phyloP scores from a whole-genome alignment of 2,888 invertebrate genomes.

The Platypus cylindrus region DNA sequence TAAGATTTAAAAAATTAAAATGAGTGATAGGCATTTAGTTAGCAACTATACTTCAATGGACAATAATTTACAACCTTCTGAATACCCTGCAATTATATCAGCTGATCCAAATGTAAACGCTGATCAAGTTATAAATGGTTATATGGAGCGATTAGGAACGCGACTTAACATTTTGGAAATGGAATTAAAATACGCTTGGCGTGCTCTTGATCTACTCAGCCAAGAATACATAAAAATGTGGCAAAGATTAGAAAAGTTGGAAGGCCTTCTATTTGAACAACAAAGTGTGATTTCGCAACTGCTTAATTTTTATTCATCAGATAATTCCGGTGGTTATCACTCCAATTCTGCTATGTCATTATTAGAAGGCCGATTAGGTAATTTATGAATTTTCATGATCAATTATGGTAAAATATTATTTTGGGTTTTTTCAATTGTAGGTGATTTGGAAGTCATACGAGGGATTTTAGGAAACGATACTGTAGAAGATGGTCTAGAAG shows the following conservation, averaged over 20 bases:
- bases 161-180: slow-evolving; percentile 79
- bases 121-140: slow-evolving; percentile 73
- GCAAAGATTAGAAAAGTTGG: slow-evolving; percentile 80
- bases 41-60: slow-evolving; percentile 27
- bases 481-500: slow-evolving; percentile 53
- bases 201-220: slow-evolving; percentile 77
- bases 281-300: slow-evolving; percentile 82
- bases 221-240: slow-evolving; percentile 92
- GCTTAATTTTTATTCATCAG: slow-evolving; percentile 61
- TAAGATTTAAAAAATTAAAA: no score
- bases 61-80: no score
- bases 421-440: slow-evolving; percentile 14
- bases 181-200: slow-evolving; percentile 85
- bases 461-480: slow-evolving; percentile 54
- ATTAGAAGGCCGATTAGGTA: slow-evolving; percentile 14
- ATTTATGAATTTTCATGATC: not conserved
- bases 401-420: not conserved
- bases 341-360: slow-evolving; percentile 25
- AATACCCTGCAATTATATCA: slow-evolving; percentile 24
- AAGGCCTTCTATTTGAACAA: slow-evolving; percentile 75
- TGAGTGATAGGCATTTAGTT: slow-evolving; percentile 22
- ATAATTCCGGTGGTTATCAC: slow-evolving; percentile 31
- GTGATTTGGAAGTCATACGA: slow-evolving; percentile 46
- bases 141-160: slow-evolving; percentile 81
- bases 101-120: slow-evolving; percentile 34